A percentile compares a stretch with the other conserved stretches of the same genome.
These are phyloP conservation scores for Eristalis arbustorum DNA, from an alignment of 2,888 invertebrate species.

Conservation along the genomic window DNA sequence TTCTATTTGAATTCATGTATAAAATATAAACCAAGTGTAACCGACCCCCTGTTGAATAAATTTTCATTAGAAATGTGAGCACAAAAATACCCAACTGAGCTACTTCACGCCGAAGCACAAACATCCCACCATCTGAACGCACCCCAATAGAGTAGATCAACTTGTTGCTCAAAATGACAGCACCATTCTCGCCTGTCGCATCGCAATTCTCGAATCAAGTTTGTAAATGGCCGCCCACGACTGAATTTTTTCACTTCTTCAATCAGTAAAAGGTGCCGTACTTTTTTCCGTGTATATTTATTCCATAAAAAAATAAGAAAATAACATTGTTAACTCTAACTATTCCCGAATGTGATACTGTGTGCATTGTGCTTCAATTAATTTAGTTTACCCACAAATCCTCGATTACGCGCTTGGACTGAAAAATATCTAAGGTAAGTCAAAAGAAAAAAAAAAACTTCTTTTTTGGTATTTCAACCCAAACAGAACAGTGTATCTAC, in stretches of 20 bases:
- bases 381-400: not conserved
- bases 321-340: not conserved
- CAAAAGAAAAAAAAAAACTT: conserved; percentile 9
- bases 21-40: not conserved
- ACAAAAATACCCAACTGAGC: not conserved
- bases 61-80: not conserved
- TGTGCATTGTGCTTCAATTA: conserved; percentile 40
- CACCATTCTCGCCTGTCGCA: conserved; percentile 15
- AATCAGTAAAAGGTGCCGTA: conserved; percentile 46
- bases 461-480: conserved; percentile 5
- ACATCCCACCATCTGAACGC: not conserved
- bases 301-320: not conserved
- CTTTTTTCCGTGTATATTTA: conserved; percentile 33
- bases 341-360: conserved; percentile 26
- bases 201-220: conserved; percentile 55
- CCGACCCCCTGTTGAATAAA: not conserved
- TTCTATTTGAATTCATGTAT: not conserved
- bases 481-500: conserved; percentile 41
- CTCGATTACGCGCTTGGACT: conserved; percentile 27
- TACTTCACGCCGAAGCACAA: not conserved
- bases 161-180: conserved; percentile 38
- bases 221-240: conserved; percentile 68
- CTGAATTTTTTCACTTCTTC: conserved; percentile 59
- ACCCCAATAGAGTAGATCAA: conserved; percentile 4
- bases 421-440: conserved; percentile 34